These are phyloP conservation scores for Hormiphora californensis DNA, from an alignment of 37 sponge, comb jelly and placozoan species.

Conservation along the genomic window DNA sequence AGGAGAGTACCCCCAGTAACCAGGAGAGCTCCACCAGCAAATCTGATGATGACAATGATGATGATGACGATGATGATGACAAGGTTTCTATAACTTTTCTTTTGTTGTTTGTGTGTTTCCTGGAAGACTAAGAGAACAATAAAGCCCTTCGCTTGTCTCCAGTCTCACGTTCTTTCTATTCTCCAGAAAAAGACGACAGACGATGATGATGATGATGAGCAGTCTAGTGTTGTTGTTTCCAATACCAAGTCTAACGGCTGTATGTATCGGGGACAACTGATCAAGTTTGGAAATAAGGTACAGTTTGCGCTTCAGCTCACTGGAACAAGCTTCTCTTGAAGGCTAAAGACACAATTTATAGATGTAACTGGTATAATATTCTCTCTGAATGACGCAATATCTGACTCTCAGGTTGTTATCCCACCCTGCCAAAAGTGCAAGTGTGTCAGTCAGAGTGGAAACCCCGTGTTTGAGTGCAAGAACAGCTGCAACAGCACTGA, in stretches of 20 bases:
- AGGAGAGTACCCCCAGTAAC: no score
- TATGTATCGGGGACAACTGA: not conserved
- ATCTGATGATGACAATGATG: no score
- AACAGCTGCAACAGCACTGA: not conserved
- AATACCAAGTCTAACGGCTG: not conserved
- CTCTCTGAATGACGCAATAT: not conserved
- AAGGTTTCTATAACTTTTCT: no score
- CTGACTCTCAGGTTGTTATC: not conserved
- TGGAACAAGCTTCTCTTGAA: no score
- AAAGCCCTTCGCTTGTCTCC: no score
- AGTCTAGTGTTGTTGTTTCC: not conserved
- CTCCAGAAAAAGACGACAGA: not conserved
- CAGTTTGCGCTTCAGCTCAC: not conserved
- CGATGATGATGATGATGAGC: no score
- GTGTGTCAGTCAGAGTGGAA: not conserved
- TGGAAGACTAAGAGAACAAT: no score
- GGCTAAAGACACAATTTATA: no score
- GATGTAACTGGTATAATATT: no score
- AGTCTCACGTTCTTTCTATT: not conserved
- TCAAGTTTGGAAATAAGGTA: not conserved
- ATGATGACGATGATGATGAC: no score
- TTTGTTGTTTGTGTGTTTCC: no score
- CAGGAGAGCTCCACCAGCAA: no score
- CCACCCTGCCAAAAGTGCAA: not conserved
- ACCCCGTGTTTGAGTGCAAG: not conserved